Conservation (phyloP, 2,888 invertebrate species). For the Hoplodrina ambigua region DNA sequence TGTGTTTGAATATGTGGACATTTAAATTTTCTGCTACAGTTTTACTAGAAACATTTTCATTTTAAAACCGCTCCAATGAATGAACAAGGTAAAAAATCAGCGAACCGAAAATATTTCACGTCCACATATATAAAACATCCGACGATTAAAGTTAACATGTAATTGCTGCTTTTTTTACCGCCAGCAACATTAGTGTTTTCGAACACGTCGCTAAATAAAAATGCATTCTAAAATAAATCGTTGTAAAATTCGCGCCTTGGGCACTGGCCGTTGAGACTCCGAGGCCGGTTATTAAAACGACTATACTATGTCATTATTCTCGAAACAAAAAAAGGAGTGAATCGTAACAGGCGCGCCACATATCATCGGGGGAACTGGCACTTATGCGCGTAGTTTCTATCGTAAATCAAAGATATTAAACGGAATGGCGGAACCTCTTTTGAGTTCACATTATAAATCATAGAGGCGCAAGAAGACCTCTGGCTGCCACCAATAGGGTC, state of each 20-base stretch:
- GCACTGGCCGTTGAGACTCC: conserved; percentile 75
- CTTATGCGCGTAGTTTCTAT: conserved; percentile 89
- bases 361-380: conserved; percentile 88
- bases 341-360: conserved; percentile 87
- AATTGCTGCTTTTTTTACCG: conserved; percentile 59
- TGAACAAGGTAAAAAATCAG: conserved; percentile 52
- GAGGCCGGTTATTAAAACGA: conserved; percentile 85
- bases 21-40: conserved; percentile 17
- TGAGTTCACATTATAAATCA: conserved; percentile 90
- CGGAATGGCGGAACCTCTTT: conserved; percentile 89
- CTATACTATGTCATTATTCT: conserved; percentile 88
- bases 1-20: conserved; percentile 30
- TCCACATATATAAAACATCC: conserved; percentile 59
- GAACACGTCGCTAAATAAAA: conserved; percentile 73
- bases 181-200: conserved; percentile 70
- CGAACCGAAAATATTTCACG: conserved; percentile 57
- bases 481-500: conserved; percentile 84
- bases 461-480: conserved; percentile 84
- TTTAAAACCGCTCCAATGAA: conserved; percentile 45
- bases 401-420: conserved; percentile 91
- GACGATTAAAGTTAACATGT: conserved; percentile 60
- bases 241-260: conserved; percentile 82
- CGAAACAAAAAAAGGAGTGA: conserved; percentile 85
- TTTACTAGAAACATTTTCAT: conserved; percentile 29
- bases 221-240: conserved; percentile 81